A percentile compares a stretch with the other conserved stretches of the same genome.
Evolutionary conservation across 2,888 invertebrate species (phyloP).

Genomic region (Spilarctia lutea): DNA sequence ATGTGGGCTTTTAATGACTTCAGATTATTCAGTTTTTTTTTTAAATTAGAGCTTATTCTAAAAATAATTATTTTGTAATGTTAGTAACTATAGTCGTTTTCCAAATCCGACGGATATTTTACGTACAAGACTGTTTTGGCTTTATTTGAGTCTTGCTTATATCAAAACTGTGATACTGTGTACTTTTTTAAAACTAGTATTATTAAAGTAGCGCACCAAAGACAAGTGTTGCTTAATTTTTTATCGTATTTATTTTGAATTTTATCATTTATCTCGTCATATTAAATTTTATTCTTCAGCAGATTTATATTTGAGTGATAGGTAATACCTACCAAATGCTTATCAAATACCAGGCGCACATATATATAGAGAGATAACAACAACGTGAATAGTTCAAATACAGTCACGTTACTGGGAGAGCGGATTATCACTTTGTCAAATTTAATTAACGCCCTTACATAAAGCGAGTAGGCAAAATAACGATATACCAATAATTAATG

Average conservation of each 20-base stretch:
- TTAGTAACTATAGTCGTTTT: too few species aligned
- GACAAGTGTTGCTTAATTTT: not conserved
- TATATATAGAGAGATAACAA: not conserved
- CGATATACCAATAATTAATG: not conserved
- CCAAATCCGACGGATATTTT: not conserved
- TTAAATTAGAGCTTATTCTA: not conserved
- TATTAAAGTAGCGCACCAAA: not conserved
- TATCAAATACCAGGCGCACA: constrained; percentile 9
- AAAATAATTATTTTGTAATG: too few species aligned
- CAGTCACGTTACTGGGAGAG: constrained; percentile 11
- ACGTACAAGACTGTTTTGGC: not conserved
- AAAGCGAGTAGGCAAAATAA: constrained; percentile 19
- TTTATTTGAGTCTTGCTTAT: not conserved
- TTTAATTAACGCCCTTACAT: constrained; percentile 41
- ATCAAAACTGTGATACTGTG: not conserved
- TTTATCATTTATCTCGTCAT: not conserved
- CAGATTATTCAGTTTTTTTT: not conserved
- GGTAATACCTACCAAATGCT: not conserved
- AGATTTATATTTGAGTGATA: constrained; percentile 1
- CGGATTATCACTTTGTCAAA: constrained; percentile 27
- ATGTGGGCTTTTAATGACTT: not conserved
- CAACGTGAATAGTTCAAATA: constrained; percentile 12
- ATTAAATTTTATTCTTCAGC: not conserved
- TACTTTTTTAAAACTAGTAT: not conserved
- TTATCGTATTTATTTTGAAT: not conserved